phyloP scores from a whole-genome alignment of 2,113 vertebrate species.

The Gallinago media region DNA sequence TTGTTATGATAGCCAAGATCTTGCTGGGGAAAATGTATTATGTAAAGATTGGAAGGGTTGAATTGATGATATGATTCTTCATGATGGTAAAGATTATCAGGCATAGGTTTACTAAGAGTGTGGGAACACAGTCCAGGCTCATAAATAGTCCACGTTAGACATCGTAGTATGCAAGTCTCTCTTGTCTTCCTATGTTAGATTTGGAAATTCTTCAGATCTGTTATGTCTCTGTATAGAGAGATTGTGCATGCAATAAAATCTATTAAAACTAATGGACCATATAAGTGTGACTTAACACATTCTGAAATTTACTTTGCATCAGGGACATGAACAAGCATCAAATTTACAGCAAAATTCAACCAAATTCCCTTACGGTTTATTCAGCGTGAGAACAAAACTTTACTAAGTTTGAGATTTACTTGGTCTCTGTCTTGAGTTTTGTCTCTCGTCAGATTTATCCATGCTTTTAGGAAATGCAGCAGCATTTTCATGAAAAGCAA shows the following conservation, averaged over 20 bases:
- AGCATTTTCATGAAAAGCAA: neutral
- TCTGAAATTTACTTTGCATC: neutral
- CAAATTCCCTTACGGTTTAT: neutral
- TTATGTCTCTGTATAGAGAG: neutral
- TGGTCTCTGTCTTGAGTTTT: neutral
- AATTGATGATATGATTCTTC: neutral
- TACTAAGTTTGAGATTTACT: neutral
- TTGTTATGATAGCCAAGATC: neutral
- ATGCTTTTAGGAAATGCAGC: neutral
- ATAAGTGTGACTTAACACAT: neutral
- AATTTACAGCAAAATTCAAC: neutral
- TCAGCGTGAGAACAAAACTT: neutral
- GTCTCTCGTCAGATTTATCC: neutral
- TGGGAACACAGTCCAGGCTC: neutral
- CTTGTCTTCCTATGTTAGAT: neutral
- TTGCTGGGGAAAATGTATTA: neutral
- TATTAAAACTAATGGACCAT: neutral
- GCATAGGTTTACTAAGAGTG: neutral
- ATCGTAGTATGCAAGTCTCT: neutral
- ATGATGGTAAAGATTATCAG: neutral
- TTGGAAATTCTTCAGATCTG: neutral
- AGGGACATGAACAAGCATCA: neutral
- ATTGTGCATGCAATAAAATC: neutral
- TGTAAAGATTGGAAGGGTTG: neutral
- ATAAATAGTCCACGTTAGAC: neutral